A percentile compares a stretch with the other conserved stretches of the same genome.
These are phyloP conservation scores for Odontamblyopus rebecca DNA, from an alignment of 2,797 vertebrate species.

Conservation along the genomic window DNA sequence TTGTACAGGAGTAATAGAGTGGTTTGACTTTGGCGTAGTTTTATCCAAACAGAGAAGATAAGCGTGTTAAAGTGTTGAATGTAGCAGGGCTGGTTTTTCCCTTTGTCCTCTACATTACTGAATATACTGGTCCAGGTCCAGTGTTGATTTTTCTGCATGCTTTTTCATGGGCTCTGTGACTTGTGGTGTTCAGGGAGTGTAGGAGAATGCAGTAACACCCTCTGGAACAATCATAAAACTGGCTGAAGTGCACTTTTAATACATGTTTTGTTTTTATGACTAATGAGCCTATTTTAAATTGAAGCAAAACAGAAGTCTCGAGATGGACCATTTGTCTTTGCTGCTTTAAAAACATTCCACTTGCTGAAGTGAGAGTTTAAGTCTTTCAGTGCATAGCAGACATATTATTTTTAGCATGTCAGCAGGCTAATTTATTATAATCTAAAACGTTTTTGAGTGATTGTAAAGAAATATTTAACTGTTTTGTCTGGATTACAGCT, in stretches of 20 bases:
- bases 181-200: conserved; percentile 22
- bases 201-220: conserved; percentile 12
- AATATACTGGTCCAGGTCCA: conserved; percentile 22
- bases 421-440: background rate
- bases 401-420: background rate
- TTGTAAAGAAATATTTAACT: background rate
- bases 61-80: conserved; percentile 64
- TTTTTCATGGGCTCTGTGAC: conserved; percentile 17
- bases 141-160: conserved; percentile 18
- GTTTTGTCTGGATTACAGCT: background rate
- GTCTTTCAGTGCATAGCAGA: background rate
- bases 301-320: conserved; percentile 4
- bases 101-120: conserved; percentile 39
- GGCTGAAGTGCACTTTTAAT: conserved; percentile 3
- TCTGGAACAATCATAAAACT: conserved; percentile 12
- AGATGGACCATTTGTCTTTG: background rate
- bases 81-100: conserved; percentile 70
- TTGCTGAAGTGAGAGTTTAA: background rate
- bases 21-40: conserved; percentile 26
- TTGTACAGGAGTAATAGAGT: conserved; percentile 3
- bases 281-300: background rate
- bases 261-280: background rate
- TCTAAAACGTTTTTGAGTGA: background rate
- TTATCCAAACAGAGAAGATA: conserved; percentile 52
- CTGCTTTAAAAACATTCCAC: background rate